Evolutionary conservation across 2,888 invertebrate genomes (phyloP).

Genomic region (Athalia rosae): DNA sequence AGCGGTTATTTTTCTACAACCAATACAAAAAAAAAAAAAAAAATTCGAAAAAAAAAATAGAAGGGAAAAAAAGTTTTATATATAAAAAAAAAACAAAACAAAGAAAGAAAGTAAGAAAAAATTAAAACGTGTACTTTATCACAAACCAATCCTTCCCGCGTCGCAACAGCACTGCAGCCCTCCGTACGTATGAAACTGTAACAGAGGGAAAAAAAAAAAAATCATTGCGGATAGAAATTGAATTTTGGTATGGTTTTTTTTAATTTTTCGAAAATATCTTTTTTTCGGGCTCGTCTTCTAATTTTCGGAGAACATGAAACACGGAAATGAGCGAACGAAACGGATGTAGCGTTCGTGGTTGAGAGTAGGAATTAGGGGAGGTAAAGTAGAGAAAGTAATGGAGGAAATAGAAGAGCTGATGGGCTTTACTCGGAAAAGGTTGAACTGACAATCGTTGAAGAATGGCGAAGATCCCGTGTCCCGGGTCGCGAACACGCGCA

Average conservation of each 20-base stretch:
- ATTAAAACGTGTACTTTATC: constrained; percentile 70
- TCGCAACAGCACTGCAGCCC: constrained; percentile 58
- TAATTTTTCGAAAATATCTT: too few relatives aligned
- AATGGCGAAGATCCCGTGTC: not conserved
- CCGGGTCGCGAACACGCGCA: not conserved
- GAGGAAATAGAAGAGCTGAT: not conserved
- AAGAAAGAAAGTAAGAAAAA: not conserved
- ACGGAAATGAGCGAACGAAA: too few relatives aligned
- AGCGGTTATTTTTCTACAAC: constrained; percentile 58
- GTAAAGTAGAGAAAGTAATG: too few relatives aligned
- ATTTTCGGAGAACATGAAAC: too few relatives aligned
- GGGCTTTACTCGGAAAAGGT: not conserved
- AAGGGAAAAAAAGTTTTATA: not conserved
- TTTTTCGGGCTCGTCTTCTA: too few relatives aligned
- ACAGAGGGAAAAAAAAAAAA: constrained; percentile 36
- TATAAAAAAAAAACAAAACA: not conserved
- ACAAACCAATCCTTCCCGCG: constrained; percentile 66
- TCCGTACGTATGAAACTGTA: constrained; percentile 65
- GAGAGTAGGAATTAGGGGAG: too few relatives aligned
- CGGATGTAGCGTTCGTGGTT: too few relatives aligned
- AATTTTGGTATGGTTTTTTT: too few relatives aligned
- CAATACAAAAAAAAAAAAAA: not conserved
- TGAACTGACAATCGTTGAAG: not conserved
- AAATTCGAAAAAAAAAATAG: constrained; percentile 46
- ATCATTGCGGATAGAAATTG: not conserved